phyloP scores from a whole-genome alignment of 2,113 vertebrate genomes.

The Acanthochromis polyacanthus region DNA sequence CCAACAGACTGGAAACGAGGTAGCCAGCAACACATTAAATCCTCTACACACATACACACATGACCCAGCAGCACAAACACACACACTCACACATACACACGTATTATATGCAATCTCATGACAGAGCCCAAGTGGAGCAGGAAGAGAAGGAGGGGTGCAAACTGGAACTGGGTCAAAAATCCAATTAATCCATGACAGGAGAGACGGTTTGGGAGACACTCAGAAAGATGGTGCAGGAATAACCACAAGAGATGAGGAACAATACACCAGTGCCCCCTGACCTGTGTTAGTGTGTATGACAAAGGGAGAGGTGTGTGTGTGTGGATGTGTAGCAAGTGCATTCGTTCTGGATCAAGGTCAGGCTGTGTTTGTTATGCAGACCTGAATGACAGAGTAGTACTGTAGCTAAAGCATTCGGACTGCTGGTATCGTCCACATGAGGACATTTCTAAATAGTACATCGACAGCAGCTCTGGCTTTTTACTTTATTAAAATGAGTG shows the following conservation, averaged over 20 bases:
- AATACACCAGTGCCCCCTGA: constrained; percentile 51
- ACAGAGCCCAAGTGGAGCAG: constrained; percentile 30
- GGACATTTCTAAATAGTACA: constrained; percentile 16
- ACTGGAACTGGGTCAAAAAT: constrained; percentile 78
- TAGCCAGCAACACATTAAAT: constrained; percentile 49
- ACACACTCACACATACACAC: constrained; percentile 12
- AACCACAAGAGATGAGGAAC: constrained; percentile 55
- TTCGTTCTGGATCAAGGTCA: constrained; percentile 42
- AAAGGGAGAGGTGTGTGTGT: not conserved
- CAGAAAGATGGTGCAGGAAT: constrained; percentile 47
- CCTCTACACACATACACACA: constrained; percentile 43
- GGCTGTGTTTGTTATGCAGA: constrained; percentile 13
- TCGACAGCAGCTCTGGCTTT: constrained; percentile 17
- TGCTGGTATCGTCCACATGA: constrained; percentile 12
- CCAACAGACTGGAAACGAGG: constrained; percentile 58
- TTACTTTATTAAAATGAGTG: constrained; percentile 23
- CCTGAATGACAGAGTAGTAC: not conserved
- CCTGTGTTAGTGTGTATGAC: constrained; percentile 33
- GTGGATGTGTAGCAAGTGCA: constrained; percentile 6
- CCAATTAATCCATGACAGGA: constrained; percentile 80
- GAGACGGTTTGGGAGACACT: constrained; percentile 50
- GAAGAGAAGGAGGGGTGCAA: constrained; percentile 48
- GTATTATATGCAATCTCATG: constrained; percentile 35
- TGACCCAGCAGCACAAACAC: constrained; percentile 1
- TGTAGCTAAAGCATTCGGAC: constrained; percentile 2